phyloP scores from a whole-genome alignment of 2,888 invertebrate genomes.

The Ectropis crepuscularia region DNA sequence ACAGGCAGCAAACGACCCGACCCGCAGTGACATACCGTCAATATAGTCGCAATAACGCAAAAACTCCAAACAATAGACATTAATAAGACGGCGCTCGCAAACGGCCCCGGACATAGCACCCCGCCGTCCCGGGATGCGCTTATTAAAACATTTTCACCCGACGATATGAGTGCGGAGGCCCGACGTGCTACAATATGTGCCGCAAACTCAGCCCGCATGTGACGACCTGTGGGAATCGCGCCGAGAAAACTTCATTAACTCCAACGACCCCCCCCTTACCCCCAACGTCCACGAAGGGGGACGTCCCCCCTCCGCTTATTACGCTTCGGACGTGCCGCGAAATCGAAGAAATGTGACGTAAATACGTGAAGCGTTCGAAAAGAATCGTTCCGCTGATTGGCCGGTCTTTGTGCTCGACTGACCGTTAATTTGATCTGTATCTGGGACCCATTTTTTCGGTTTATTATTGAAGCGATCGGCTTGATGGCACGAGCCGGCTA shows the following conservation, averaged over 20 bases:
- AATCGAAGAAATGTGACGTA: conserved; percentile 84
- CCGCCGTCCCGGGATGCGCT: conserved; percentile 75
- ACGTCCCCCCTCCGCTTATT: conserved; percentile 75
- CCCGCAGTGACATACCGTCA: conserved; percentile 50
- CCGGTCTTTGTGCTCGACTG: conserved; percentile 75
- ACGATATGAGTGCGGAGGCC: conserved; percentile 74
- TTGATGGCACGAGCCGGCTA: conserved; percentile 37
- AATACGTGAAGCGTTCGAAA: conserved; percentile 75
- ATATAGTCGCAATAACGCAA: conserved; percentile 75
- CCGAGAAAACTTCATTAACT: conserved; percentile 85
- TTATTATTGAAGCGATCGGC: conserved; percentile 76
- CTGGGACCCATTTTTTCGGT: conserved; percentile 65
- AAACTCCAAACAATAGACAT: conserved; percentile 83
- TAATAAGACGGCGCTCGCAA: conserved; percentile 74
- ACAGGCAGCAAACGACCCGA: conserved; percentile 1
- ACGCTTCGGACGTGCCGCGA: conserved; percentile 83
- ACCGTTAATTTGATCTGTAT: conserved; percentile 82
- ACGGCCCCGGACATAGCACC: conserved; percentile 63
- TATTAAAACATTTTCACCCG: conserved; percentile 83
- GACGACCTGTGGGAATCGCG: conserved; percentile 85
- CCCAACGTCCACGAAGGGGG: conserved; percentile 53
- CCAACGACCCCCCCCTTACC: conserved; percentile 66
- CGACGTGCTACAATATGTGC: conserved; percentile 81
- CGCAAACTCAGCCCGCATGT: conserved; percentile 80
- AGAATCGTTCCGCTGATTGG: conserved; percentile 80